A percentile compares a stretch with the other conserved stretches of the same genome.
Evolutionary conservation across 2,888 invertebrate species (phyloP).

Genomic region (Morpho achilles): DNA sequence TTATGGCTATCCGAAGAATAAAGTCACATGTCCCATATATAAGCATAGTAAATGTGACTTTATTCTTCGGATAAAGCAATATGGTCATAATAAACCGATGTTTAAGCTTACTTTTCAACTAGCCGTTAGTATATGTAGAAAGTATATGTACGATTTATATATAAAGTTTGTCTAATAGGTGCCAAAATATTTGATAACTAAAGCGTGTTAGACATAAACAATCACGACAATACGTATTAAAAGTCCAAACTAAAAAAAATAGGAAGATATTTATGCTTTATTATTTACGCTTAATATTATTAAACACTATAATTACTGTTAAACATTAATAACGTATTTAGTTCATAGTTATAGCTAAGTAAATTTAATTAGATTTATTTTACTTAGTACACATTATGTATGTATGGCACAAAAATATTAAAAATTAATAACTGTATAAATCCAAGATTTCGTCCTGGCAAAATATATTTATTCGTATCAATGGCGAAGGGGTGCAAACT

Average conservation of each 20-base stretch:
- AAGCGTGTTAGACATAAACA: neutral
- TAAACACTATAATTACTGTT: conserved; percentile 8
- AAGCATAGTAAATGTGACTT: too few species aligned
- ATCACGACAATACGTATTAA: neutral
- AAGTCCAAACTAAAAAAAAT: neutral
- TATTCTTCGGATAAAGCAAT: too few species aligned
- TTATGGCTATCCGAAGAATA: too few species aligned
- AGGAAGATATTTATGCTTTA: neutral
- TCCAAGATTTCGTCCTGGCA: conserved; percentile 6
- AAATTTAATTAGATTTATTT: conserved; percentile 21
- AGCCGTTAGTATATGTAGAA: too few species aligned
- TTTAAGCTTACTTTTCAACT: too few species aligned
- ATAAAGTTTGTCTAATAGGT: too few species aligned
- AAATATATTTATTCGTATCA: conserved; percentile 4
- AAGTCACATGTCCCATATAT: too few species aligned
- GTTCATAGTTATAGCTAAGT: conserved; percentile 7
- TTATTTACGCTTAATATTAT: conserved; percentile 1
- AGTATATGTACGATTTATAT: too few species aligned
- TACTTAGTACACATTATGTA: conserved; percentile 19
- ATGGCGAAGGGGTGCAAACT: neutral
- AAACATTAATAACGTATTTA: conserved; percentile 14
- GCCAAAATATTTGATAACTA: too few species aligned
- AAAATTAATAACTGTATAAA: conserved; percentile 19
- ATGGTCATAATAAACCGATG: too few species aligned
- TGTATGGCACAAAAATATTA: conserved; percentile 24